Conservation (phyloP, 2,888 invertebrate genomes). For the Amaurobius ferox region DNA sequence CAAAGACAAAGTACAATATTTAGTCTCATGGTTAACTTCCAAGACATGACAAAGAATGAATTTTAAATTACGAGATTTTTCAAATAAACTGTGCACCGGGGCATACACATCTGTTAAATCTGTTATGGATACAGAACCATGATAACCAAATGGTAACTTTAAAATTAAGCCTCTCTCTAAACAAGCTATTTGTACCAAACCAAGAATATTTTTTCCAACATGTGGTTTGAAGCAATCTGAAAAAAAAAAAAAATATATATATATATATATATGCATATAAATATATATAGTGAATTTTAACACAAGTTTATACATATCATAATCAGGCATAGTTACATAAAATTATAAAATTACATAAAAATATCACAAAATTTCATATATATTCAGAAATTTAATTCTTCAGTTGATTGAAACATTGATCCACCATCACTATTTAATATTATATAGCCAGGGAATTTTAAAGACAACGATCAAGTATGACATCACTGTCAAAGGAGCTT, state of each 20-base stretch:
- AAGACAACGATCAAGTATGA: too few species aligned
- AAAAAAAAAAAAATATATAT: background rate
- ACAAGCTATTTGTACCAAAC: slow-evolving; percentile 16
- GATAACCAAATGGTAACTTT: slow-evolving; percentile 26
- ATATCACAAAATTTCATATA: too few species aligned
- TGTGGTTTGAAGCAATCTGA: background rate
- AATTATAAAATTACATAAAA: too few species aligned
- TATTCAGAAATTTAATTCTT: too few species aligned
- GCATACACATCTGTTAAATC: slow-evolving; percentile 27
- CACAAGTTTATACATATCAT: too few species aligned
- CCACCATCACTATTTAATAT: too few species aligned
- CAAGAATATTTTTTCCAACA: slow-evolving; percentile 30
- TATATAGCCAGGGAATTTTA: too few species aligned
- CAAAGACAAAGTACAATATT: slow-evolving; percentile 27
- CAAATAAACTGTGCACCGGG: background rate
- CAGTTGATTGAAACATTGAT: too few species aligned
- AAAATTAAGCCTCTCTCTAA: slow-evolving; percentile 10
- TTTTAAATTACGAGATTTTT: slow-evolving; percentile 4
- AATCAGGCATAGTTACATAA: too few species aligned
- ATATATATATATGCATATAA: background rate
- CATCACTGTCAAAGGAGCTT: too few species aligned
- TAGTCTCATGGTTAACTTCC: slow-evolving; percentile 25
- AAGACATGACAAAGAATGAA: slow-evolving; percentile 43
- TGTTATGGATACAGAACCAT: slow-evolving; percentile 8
- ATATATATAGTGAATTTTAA: too few species aligned